Evolutionary conservation across 2,888 invertebrate genomes (phyloP).

Genomic region (Campoletis raptor): DNA sequence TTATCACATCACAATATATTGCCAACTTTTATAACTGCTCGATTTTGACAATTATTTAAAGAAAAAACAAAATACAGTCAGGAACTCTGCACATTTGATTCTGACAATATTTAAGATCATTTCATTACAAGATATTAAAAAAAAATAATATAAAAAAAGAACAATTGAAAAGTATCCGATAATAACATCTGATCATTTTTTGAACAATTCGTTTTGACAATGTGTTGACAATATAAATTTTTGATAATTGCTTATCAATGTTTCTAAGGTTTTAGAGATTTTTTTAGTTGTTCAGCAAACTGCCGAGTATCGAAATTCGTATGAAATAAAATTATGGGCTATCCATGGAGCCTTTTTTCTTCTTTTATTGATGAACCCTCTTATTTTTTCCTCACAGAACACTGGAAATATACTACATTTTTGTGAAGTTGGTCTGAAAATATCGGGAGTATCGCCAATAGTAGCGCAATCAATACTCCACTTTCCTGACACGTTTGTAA

Average conservation of each 20-base stretch:
- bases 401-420: conserved; percentile 96
- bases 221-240: not conserved
- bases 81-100: too few species aligned
- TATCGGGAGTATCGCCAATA: conserved; percentile 95
- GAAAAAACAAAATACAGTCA: too few species aligned
- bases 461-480: conserved; percentile 91
- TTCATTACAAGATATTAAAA: too few species aligned
- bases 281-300: not conserved
- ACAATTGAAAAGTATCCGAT: too few species aligned
- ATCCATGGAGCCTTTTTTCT: conserved; percentile 43
- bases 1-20: too few species aligned
- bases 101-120: too few species aligned
- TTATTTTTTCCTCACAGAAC: conserved; percentile 85
- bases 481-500: conserved; percentile 92
- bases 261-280: not conserved
- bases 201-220: not conserved
- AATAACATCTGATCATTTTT: not conserved
- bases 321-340: conserved; percentile 15
- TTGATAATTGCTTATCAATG: not conserved
- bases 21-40: too few species aligned
- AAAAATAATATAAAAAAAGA: too few species aligned
- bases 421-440: conserved; percentile 96
- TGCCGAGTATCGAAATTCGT: not conserved
- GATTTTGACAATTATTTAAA: not conserved
- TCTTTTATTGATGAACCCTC: conserved; percentile 67